Percentiles rank a stretch among this genome's conserved stretches.
Conservation (phyloP, 2,113 vertebrate species). For the Heteronetta atricapilla region DNA sequence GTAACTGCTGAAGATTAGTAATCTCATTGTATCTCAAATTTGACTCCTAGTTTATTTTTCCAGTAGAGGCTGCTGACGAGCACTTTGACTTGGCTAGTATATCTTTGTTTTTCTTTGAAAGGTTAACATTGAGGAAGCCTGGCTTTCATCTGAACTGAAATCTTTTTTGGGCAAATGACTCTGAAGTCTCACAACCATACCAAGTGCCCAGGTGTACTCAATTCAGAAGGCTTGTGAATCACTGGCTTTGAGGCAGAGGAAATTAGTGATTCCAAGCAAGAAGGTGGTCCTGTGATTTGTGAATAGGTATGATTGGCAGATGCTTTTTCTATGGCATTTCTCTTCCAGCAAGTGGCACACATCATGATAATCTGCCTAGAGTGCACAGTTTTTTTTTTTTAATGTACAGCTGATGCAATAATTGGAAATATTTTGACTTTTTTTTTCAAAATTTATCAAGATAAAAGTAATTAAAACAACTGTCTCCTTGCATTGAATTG, state of each 20-base stretch:
- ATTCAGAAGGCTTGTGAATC: background rate
- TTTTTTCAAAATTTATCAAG: background rate
- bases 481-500: background rate
- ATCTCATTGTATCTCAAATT: background rate
- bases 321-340: background rate
- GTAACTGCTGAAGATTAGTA: background rate
- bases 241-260: background rate
- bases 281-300: background rate
- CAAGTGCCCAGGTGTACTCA: background rate
- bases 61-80: background rate
- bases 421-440: background rate
- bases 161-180: background rate
- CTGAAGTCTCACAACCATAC: background rate
- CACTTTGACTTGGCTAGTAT: background rate
- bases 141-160: background rate
- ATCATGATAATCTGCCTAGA: background rate
- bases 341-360: background rate
- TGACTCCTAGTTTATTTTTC: background rate
- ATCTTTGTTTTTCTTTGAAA: background rate
- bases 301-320: background rate
- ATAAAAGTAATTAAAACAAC: background rate
- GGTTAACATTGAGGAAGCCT: background rate
- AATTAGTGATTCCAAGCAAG: background rate
- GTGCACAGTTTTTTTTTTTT: background rate
- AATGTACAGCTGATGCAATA: background rate